phyloP scores from a whole-genome alignment of 2,888 invertebrate genomes.

The Gonocerus acuteangulatus region DNA sequence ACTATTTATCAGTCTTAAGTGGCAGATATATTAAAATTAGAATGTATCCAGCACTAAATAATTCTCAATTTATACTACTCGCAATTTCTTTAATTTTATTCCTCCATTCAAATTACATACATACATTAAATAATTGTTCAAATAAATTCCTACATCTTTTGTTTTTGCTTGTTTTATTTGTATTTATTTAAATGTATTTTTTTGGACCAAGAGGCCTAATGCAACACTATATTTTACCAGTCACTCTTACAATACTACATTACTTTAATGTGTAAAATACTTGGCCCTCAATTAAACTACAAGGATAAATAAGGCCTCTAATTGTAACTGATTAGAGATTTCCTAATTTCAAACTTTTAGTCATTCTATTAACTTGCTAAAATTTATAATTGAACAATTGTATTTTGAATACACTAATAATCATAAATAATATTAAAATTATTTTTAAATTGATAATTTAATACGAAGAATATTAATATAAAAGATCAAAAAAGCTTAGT shows the following conservation, averaged over 20 bases:
- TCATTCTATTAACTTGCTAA: neutral
- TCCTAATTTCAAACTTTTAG: slow-evolving; percentile 5
- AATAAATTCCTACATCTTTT: neutral
- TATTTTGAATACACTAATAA: neutral
- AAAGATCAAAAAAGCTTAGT: too few relatives aligned
- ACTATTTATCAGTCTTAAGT: slow-evolving; percentile 24
- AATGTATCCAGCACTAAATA: slow-evolving; percentile 9
- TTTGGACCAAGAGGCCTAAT: slow-evolving; percentile 12
- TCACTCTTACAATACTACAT: neutral
- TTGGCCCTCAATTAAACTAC: slow-evolving; percentile 19
- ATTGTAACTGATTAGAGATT: neutral
- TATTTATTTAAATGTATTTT: neutral
- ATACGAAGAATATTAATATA: too few relatives aligned
- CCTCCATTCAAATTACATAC: too few relatives aligned
- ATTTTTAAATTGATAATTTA: neutral
- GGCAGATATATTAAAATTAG: slow-evolving; percentile 26
- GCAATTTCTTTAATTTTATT: too few relatives aligned
- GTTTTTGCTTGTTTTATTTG: too few relatives aligned
- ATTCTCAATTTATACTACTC: neutral
- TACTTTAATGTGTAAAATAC: neutral
- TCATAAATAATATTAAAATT: neutral
- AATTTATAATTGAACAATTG: neutral
- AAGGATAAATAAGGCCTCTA: slow-evolving; percentile 17
- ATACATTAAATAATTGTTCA: too few relatives aligned
- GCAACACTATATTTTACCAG: neutral